These are phyloP conservation scores for Meteorus cinctellus DNA, from an alignment of 2,888 invertebrate genomes.

Conservation along the genomic window DNA sequence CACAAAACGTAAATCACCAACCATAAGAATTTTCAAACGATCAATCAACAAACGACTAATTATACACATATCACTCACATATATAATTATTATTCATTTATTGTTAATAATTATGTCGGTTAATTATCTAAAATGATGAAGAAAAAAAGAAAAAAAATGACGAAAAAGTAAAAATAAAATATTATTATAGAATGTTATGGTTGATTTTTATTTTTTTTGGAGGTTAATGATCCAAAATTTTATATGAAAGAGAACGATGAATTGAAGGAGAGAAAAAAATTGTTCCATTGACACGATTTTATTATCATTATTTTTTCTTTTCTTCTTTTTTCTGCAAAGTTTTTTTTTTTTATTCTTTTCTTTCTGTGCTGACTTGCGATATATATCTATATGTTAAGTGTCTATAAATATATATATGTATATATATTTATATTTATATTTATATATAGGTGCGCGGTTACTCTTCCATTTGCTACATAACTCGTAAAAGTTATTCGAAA, in stretches of 20 bases:
- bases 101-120: slow-evolving; percentile 17
- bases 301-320: neutral
- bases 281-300: slow-evolving; percentile 15
- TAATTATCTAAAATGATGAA: slow-evolving; percentile 3
- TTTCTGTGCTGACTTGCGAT: neutral
- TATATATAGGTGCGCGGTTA: slow-evolving; percentile 1
- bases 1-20: slow-evolving; percentile 4
- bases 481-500: slow-evolving; percentile 16
- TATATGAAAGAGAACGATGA: neutral
- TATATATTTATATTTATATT: neutral
- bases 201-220: neutral
- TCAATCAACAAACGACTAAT: slow-evolving; percentile 17
- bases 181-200: neutral
- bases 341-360: neutral
- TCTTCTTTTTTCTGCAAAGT: neutral
- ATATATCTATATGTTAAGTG: slow-evolving; percentile 2
- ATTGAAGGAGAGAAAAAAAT: neutral
- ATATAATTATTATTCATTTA: slow-evolving; percentile 25
- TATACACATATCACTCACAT: neutral
- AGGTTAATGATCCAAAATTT: slow-evolving; percentile 8
- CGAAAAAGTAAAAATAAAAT: neutral
- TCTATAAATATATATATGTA: neutral
- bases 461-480: slow-evolving; percentile 15
- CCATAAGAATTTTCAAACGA: slow-evolving; percentile 26
- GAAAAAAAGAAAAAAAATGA: slow-evolving; percentile 10